Conservation (phyloP, 2,113 vertebrate genomes). For the Thymallus thymallus region DNA sequence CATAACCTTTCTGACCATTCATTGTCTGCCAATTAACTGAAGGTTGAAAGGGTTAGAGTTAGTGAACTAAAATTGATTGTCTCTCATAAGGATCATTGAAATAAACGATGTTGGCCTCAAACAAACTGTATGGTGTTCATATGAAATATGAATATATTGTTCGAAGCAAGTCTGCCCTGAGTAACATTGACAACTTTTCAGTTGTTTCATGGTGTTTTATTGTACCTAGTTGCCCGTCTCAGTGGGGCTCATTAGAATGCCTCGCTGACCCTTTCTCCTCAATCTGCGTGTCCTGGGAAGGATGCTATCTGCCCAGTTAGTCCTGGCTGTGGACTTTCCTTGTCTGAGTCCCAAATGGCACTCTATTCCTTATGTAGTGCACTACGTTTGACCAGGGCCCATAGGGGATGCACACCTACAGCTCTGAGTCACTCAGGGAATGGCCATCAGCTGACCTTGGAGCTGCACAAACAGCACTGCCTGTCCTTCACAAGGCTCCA, state of each 20-base stretch:
- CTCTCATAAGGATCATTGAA: too few relatives aligned
- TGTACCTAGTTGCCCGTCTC: constrained; percentile 32
- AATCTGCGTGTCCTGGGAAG: constrained; percentile 17
- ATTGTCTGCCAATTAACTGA: not conserved
- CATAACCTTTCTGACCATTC: not conserved
- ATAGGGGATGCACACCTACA: not conserved
- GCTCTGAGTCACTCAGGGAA: constrained; percentile 28
- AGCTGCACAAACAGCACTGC: constrained; percentile 53
- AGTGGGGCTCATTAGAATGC: constrained; percentile 40
- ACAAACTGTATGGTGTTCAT: not conserved
- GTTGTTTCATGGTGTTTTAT: constrained; percentile 17
- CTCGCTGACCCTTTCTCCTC: constrained; percentile 26
- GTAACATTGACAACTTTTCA: not conserved
- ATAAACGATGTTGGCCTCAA: not conserved
- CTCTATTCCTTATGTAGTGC: too few relatives aligned
- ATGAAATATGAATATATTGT: not conserved
- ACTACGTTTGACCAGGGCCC: too few relatives aligned
- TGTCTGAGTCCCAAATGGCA: not conserved
- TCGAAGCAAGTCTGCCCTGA: not conserved
- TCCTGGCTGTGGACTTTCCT: constrained; percentile 35
- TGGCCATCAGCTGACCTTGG: constrained; percentile 57
- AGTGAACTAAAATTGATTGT: not conserved
- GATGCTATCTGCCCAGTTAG: constrained; percentile 31
- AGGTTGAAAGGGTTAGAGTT: not conserved
- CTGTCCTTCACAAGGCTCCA: constrained; percentile 42